Evolutionary conservation across 2,797 vertebrate genomes (phyloP).

Genomic region (Siniperca obscura): DNA sequence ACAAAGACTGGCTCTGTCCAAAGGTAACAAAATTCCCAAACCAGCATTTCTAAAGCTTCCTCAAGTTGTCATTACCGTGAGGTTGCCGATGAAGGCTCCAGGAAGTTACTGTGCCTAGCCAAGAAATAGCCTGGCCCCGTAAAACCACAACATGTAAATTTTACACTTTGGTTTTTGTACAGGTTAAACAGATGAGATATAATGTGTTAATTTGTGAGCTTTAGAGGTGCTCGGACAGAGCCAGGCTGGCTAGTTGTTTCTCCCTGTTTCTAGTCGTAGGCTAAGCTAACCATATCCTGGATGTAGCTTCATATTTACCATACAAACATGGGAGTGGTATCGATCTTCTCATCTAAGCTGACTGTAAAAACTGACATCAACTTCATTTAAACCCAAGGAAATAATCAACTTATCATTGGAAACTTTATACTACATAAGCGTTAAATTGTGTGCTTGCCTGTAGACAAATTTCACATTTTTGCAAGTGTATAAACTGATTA

Average conservation of each 20-base stretch:
- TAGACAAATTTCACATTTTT: background rate
- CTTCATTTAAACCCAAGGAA: background rate
- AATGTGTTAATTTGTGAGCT: background rate
- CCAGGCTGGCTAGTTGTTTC: background rate
- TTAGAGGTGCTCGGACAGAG: background rate
- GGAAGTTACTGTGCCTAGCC: background rate
- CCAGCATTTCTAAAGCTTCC: background rate
- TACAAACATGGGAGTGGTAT: background rate
- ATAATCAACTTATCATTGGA: background rate
- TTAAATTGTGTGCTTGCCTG: slow-evolving; percentile 1
- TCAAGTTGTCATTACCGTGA: background rate
- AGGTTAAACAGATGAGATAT: background rate
- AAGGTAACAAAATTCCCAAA: background rate
- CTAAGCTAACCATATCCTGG: background rate
- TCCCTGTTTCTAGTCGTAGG: background rate
- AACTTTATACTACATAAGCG: background rate
- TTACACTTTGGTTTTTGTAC: background rate
- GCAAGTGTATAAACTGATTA: background rate
- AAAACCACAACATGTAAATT: background rate
- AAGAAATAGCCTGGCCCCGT: background rate
- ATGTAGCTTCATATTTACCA: background rate
- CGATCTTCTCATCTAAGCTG: background rate
- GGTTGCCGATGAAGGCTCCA: background rate
- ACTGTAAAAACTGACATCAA: background rate
- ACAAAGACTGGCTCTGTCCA: background rate